These are phyloP conservation scores for Neotoxoptera formosana DNA, from an alignment of 1,140 invertebrate genomes.

Conservation along the genomic window DNA sequence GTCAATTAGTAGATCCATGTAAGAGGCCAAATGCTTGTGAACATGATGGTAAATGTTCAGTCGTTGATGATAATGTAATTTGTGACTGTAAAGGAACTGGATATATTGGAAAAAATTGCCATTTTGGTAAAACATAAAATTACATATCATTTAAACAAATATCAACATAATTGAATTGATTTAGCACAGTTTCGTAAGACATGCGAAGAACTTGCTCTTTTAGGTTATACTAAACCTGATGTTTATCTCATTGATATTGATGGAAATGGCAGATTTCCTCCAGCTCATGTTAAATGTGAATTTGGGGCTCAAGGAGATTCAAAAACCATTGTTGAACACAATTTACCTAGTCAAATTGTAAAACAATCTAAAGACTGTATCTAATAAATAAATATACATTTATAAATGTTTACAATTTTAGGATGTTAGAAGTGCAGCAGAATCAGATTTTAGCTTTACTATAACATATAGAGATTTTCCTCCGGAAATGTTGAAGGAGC, in stretches of 20 bases:
- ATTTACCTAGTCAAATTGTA: constrained; percentile 84
- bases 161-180: constrained; percentile 59
- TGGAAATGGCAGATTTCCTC: constrained; percentile 88
- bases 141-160: background rate
- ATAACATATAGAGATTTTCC: constrained; percentile 89
- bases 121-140: constrained; percentile 74
- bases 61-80: constrained; percentile 83
- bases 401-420: constrained; percentile 59
- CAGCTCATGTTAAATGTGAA: constrained; percentile 88
- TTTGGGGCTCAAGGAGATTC: constrained; percentile 82
- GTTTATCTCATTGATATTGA: constrained; percentile 85
- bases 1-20: constrained; percentile 89
- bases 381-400: background rate
- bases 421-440: constrained; percentile 78
- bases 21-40: constrained; percentile 87
- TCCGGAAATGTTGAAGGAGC: constrained; percentile 86
- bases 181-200: constrained; percentile 84
- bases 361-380: constrained; percentile 55
- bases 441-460: constrained; percentile 81
- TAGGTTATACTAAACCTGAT: constrained; percentile 84
- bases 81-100: constrained; percentile 89
- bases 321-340: constrained; percentile 89
- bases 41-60: constrained; percentile 87
- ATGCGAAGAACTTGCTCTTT: constrained; percentile 87
- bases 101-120: constrained; percentile 90